phyloP scores from a whole-genome alignment of 2,797 vertebrate genomes.

The Muraenolepis orangiensis region DNA sequence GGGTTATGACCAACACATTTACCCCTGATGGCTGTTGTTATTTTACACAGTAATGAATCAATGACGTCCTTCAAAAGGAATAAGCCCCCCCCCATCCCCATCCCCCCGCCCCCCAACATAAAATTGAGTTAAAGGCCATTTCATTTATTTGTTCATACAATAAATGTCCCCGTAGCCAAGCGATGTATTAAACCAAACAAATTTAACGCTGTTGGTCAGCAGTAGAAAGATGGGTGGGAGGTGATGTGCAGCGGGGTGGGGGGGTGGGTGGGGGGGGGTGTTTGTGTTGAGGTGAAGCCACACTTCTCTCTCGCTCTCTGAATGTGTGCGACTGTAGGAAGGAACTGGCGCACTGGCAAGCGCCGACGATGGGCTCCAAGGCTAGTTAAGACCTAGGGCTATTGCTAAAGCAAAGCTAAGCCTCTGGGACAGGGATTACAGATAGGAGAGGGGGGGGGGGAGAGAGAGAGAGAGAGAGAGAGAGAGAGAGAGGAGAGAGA shows the following conservation, averaged over 20 bases:
- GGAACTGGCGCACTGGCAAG: too few relatives aligned
- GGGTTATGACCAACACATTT: neutral
- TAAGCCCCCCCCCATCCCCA: neutral
- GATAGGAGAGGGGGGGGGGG: neutral
- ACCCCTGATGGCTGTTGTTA: neutral
- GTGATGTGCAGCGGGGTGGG: too few relatives aligned
- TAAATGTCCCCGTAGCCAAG: neutral
- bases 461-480: slow-evolving; percentile 1
- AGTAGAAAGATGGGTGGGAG: neutral
- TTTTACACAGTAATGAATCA: neutral
- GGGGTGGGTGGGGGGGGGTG: too few relatives aligned
- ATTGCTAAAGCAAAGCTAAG: too few relatives aligned
- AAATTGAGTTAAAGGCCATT: neutral
- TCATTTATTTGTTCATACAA: neutral
- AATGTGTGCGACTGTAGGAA: too few relatives aligned
- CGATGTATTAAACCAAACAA: neutral
- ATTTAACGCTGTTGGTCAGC: neutral
- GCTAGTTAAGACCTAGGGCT: too few relatives aligned
- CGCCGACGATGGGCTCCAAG: too few relatives aligned
- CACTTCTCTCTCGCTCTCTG: too few relatives aligned
- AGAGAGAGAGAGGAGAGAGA: too few relatives aligned
- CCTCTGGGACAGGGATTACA: too few relatives aligned
- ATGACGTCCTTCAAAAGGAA: neutral
- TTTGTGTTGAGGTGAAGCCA: too few relatives aligned
- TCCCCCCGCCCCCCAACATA: neutral